Base-by-base conservation (phyloP, 2,113 vertebrate species). In the Morone saxatilis region DNA sequence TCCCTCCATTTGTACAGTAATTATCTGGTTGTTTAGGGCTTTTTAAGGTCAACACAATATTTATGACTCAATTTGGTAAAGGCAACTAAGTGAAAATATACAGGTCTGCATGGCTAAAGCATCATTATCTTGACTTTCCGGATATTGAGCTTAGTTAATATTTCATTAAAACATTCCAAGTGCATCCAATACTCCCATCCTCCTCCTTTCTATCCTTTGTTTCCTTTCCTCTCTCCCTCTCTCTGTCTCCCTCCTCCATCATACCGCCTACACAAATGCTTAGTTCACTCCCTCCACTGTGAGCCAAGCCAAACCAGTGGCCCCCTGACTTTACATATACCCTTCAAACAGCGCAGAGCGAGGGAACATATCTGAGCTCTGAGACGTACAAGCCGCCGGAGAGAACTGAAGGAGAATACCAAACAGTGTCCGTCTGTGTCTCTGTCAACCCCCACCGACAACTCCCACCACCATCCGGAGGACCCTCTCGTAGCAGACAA, bases 391-490 rank as follows among this genome's bases (percentile, higher is more conserved):
- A 82, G 86, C 71, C 31, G 43, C 43, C 60, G 5, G 25, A 72
- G 57, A 74, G 79, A 72, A 62, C 68, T 73, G 71, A 81, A 88
- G 86, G 78, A 83, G 88, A 93, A 91, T 93, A 89, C 88, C 78
- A 93, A 94, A 91, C 90, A 92, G 84, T 76, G 85, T 89, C 83
- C 1, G 74, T 84, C 82, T 89, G 79, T 90, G 79, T 87, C 81
- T 85, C 53, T 53, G 53, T 61, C 72, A 53, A 10, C 12, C 59
- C 14, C 70, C 70, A 1, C 69, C 71, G 1, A 14, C 56, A 12
- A 57, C 43, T 12, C 71, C 67, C 45, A 61, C 61, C 69, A 16
- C 63, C 73, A 79, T 77, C 76, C 54, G 1, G 69, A 86, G 79
- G 76, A 78, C 80, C 87, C 76, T 86, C 87, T 87, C 48, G 47